Base-by-base conservation (phyloP, 2,113 vertebrate species). In the Microcebus lehilahytsara region DNA sequence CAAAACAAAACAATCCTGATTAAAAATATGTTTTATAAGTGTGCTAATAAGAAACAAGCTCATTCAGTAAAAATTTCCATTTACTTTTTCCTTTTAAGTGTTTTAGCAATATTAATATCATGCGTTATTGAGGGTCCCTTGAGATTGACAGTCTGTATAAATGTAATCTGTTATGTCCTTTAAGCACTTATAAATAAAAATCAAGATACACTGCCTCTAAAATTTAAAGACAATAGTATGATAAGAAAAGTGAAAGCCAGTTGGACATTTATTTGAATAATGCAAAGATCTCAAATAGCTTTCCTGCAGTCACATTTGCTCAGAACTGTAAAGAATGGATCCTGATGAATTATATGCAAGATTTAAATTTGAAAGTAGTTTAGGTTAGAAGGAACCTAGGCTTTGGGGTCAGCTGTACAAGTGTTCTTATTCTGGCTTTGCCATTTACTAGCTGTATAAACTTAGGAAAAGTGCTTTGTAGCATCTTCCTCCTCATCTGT, bases 1-100 rank as follows among this genome's bases (percentile, higher is more conserved):
- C 46, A 46, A 46, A 46, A 42, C 42, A 42, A 42, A 42, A 42
- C 42, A 46, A 46, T 46, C 56, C 53, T 56, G 23, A 89, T 79
- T 37, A 93, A 81, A 91, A 85, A 23, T 40, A 9, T 32, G 51
- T 85, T 84, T 84, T 85, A 32, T 53, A 91, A 37, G 20, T 96
- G 30, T 97, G 53, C 37, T 92, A 88, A 51, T 46, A 79, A 78
- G 88, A 42, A 92, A 58, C 56, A 92, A 79, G 79, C 9, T 96
- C 16, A 83, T 34, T 86, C 53, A 89, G 23, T 67, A 89, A 92
- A 53, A 16, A 40, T 74, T 86, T 93, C 85, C 62, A 77, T 27
- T 77, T 51, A 78, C 32, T 53, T 88, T 96, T 88, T 58, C 64
- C 42, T 78, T 78, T 94, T 51, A 92, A 84, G 17, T 62, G 20